A percentile compares a stretch with the other conserved stretches of the same genome.
phyloP scores from a whole-genome alignment of 2,888 invertebrate genomes.

The Cephus nigrinus region DNA sequence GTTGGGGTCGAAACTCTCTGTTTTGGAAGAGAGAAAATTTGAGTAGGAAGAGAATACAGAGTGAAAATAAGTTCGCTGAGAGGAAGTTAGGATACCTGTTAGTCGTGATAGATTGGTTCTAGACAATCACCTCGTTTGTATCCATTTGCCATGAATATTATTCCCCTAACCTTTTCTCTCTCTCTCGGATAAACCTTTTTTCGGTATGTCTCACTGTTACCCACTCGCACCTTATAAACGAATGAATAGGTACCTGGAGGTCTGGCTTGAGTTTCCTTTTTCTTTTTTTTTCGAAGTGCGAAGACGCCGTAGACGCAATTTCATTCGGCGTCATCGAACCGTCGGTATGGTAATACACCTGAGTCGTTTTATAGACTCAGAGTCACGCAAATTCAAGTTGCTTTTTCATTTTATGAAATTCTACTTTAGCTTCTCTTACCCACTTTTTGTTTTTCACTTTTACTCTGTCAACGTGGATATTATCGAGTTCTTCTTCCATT shows the following conservation, averaged over 20 bases:
- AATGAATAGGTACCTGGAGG: not conserved
- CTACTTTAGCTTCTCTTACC: not conserved
- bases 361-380: not conserved
- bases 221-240: not conserved
- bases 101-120: constrained; percentile 51
- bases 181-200: not conserved
- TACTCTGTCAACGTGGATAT: not conserved
- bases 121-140: constrained; percentile 60
- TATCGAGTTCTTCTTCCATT: not conserved
- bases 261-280: not conserved
- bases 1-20: constrained; percentile 23
- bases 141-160: constrained; percentile 58
- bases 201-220: not conserved
- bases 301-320: not conserved
- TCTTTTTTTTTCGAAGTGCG: not conserved
- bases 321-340: not conserved
- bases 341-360: not conserved
- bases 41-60: constrained; percentile 23
- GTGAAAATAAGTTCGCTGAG: constrained; percentile 13
- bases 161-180: constrained; percentile 30
- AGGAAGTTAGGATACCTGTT: constrained; percentile 19
- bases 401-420: not conserved
- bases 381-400: not conserved
- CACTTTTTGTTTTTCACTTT: not conserved
- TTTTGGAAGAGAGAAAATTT: constrained; percentile 27